These are phyloP conservation scores for Trichosurus vulpecula DNA, from an alignment of 2,797 vertebrate genomes.

Conservation along the genomic window DNA sequence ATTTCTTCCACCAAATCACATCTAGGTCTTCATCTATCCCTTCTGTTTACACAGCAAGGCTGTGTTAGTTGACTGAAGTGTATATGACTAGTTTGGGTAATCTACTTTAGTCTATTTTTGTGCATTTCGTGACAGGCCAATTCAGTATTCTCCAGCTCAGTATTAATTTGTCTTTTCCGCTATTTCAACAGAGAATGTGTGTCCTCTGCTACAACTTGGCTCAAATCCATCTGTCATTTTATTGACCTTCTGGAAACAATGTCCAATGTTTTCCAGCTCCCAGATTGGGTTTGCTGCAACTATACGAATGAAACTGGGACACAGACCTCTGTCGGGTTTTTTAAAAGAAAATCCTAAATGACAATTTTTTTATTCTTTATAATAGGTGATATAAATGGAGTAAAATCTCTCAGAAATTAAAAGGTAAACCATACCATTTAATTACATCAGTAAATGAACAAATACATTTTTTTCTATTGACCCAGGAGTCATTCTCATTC, in stretches of 20 bases:
- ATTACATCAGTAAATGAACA: conserved; percentile 20
- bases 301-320: conserved; percentile 63
- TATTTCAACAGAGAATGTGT: conserved; percentile 75
- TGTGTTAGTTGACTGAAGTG: conserved; percentile 57
- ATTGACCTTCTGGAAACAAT: conserved; percentile 73
- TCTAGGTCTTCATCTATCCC: conserved; percentile 14
- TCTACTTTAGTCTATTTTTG: conserved; percentile 80
- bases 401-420: conserved; percentile 39
- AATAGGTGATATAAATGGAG: not conserved
- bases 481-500: conserved; percentile 2
- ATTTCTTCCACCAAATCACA: not conserved
- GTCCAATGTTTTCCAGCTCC: conserved; percentile 66
- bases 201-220: conserved; percentile 70
- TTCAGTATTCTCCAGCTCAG: conserved; percentile 75
- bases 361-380: conserved; percentile 56
- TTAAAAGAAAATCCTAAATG: conserved; percentile 43
- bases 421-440: conserved; percentile 31
- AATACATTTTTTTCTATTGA: conserved; percentile 35
- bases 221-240: conserved; percentile 78
- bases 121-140: conserved; percentile 72
- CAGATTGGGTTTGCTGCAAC: conserved; percentile 65
- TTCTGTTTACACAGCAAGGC: conserved; percentile 31
- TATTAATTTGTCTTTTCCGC: conserved; percentile 79
- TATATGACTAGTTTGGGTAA: conserved; percentile 62
- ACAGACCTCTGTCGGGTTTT: conserved; percentile 31